Base-by-base conservation (phyloP, 2,888 invertebrate genomes). In the Leptinotarsa juncta region DNA sequence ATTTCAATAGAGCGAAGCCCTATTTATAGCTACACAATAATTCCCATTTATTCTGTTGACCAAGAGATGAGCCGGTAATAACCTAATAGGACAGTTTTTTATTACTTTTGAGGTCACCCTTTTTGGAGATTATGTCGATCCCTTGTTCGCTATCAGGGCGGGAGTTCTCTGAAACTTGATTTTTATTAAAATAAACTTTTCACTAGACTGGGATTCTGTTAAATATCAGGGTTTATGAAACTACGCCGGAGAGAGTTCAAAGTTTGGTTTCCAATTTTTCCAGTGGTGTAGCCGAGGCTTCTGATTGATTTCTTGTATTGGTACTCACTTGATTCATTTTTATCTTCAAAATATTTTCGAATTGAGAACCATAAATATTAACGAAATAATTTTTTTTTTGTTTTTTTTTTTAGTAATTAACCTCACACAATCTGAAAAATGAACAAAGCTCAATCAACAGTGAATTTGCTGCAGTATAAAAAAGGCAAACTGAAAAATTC, bases 111-210 rank as follows among this genome's bases (percentile, higher is more conserved):
- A 57, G 49, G 60, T 57, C 49, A 55, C 50, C 50, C 49, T 57
- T 57, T 55, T 69, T 62, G 62, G 57, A 60, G 69, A 48, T 69
- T 20, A 69, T 20, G 49, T 10, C 57, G 20, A 69, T 69, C 69
- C 60, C 68, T 42, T 42, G 42, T 48, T 32, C 55, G 15, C 18
- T n/a, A 26, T 42, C 14, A 69, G 57, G 50, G 48, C 42, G 57
- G 32, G 48, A 55, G 48, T 32, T 15, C 57, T 18, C 32, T 48
- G 48, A 57, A 60, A 26, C 55, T 49, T 26, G 20, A 49, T 57
- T 69, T 69, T 60, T 60, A 69, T 69, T 60, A 60, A 69, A 69
- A 69, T 69, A 32, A 60, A 42, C 57, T 69, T 49, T 60, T 49
- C 57, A n/a, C 10, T 7, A 12, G 57, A 57, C 57, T 55, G 48